These are phyloP conservation scores for Leucophenga maculata DNA, from an alignment of 2,888 invertebrate species.

Conservation along the genomic window DNA sequence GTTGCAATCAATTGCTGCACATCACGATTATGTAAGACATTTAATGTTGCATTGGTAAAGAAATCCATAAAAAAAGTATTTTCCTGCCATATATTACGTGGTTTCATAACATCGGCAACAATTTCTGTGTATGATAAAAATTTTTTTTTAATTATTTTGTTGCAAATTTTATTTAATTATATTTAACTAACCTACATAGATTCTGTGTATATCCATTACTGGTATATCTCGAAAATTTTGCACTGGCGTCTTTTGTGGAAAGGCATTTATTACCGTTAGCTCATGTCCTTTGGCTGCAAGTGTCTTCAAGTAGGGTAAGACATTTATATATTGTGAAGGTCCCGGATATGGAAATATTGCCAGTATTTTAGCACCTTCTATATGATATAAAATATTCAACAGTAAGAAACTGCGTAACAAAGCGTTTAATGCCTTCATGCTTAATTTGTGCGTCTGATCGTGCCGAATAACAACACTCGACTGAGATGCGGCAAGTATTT, in stretches of 20 bases:
- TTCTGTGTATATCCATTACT: constrained; percentile 34
- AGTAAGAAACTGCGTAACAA: not conserved
- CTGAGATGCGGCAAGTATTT: not conserved
- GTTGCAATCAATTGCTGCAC: constrained; percentile 57
- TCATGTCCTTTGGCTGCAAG: constrained; percentile 44
- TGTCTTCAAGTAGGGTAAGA: constrained; percentile 40
- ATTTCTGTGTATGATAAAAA: not conserved
- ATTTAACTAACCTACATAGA: constrained; percentile 31
- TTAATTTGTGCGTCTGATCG: constrained; percentile 22
- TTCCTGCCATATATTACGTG: constrained; percentile 43
- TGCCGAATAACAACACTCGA: not conserved
- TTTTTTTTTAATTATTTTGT: not conserved
- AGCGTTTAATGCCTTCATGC: constrained; percentile 9
- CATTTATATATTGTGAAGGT: constrained; percentile 54
- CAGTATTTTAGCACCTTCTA: constrained; percentile 45
- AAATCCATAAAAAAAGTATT: constrained; percentile 41
- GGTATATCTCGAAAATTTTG: constrained; percentile 50
- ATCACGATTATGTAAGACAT: constrained; percentile 42
- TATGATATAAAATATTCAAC: not conserved
- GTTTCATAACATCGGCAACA: constrained; percentile 31
- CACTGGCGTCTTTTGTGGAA: constrained; percentile 36
- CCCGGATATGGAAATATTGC: constrained; percentile 51
- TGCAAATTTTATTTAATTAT: too few relatives aligned
- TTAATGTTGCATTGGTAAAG: constrained; percentile 32
- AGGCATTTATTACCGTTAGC: constrained; percentile 48